Percentiles rank a stretch among this genome's conserved stretches.
Conservation (phyloP, 2,888 invertebrate genomes). For the Marasmarcha lunaedactyla region DNA sequence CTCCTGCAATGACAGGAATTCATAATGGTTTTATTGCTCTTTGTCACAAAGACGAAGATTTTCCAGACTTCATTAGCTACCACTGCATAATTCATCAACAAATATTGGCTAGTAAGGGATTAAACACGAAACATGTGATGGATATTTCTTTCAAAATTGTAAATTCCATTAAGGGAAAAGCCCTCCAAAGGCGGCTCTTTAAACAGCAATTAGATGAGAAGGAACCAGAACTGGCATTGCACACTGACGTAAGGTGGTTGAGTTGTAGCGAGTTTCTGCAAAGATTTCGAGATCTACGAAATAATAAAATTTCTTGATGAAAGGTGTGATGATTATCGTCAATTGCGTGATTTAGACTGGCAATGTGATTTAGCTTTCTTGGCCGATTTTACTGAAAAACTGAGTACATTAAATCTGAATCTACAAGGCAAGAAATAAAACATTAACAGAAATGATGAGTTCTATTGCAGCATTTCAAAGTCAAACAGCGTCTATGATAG, state of each 20-base stretch:
- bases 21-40: too few relatives aligned
- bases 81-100: slow-evolving; percentile 13
- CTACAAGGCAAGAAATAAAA: background rate
- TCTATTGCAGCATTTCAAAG: too few relatives aligned
- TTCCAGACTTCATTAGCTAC: too few relatives aligned
- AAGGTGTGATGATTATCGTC: slow-evolving; percentile 15
- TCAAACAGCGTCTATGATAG: slow-evolving; percentile 17
- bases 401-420: background rate
- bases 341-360: slow-evolving; percentile 14
- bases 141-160: too few relatives aligned
- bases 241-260: slow-evolving; percentile 19
- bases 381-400: too few relatives aligned
- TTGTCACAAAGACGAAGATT: background rate
- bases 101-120: slow-evolving; percentile 13
- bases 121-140: slow-evolving; percentile 16
- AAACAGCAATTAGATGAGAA: slow-evolving; percentile 15
- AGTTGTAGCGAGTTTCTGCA: slow-evolving; percentile 19
- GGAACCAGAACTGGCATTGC: slow-evolving; percentile 14
- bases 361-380: too few relatives aligned
- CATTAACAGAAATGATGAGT: background rate
- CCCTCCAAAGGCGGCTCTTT: slow-evolving; percentile 15
- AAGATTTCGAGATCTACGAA: slow-evolving; percentile 17
- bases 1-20: too few relatives aligned
- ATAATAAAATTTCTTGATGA: slow-evolving; percentile 17
- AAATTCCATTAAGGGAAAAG: too few relatives aligned